phyloP scores from a whole-genome alignment of 2,797 vertebrate species.

The Ciconia nigra region DNA sequence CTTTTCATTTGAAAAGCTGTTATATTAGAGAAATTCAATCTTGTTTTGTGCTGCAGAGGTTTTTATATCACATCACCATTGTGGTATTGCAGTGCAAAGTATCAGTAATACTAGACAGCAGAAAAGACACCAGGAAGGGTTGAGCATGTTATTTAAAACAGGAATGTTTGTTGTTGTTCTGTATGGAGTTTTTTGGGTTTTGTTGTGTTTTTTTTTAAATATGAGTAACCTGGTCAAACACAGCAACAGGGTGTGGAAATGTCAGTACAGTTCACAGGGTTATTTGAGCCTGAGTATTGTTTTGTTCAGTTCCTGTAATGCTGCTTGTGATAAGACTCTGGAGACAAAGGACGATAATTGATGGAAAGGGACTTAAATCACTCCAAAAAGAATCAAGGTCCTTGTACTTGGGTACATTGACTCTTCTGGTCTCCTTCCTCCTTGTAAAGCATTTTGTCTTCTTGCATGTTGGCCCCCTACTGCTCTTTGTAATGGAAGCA shows the following conservation, averaged over 20 bases:
- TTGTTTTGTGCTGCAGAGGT: slow-evolving; percentile 16
- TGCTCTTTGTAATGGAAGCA: slow-evolving; percentile 79
- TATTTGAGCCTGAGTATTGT: slow-evolving; percentile 86
- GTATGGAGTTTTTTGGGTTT: neutral
- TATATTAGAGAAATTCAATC: neutral
- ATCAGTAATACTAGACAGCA: neutral
- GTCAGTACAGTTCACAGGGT: slow-evolving; percentile 86
- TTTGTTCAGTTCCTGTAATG: slow-evolving; percentile 91
- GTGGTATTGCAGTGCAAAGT: neutral
- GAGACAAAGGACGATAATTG: slow-evolving; percentile 93
- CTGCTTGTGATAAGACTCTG: slow-evolving; percentile 87
- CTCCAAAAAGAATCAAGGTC: slow-evolving; percentile 79
- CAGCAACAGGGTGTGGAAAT: slow-evolving; percentile 86
- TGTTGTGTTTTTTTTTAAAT: neutral
- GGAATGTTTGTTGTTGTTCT: neutral
- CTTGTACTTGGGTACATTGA: slow-evolving; percentile 73
- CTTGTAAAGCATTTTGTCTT: slow-evolving; percentile 74
- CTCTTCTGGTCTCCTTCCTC: slow-evolving; percentile 75
- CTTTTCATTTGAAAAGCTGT: neutral
- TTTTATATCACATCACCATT: neutral
- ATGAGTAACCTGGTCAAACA: slow-evolving; percentile 69
- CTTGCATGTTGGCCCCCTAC: slow-evolving; percentile 67
- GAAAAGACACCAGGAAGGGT: neutral
- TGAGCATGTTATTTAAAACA: neutral
- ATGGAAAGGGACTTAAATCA: slow-evolving; percentile 79